These are phyloP conservation scores for Xenotilapia caudafasciata DNA, from an alignment of 2,113 vertebrate species.

Conservation along the genomic window DNA sequence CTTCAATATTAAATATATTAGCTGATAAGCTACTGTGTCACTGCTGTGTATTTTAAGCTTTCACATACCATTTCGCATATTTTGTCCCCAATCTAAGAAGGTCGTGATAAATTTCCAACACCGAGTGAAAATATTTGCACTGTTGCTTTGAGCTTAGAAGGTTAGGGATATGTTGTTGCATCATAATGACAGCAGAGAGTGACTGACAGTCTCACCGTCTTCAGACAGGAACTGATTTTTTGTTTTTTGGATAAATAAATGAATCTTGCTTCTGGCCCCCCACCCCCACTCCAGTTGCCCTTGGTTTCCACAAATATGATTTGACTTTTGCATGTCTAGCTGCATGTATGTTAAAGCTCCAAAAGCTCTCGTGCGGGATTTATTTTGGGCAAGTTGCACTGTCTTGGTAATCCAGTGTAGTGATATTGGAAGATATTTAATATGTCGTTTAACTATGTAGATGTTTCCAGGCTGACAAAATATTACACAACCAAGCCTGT, in stretches of 20 bases:
- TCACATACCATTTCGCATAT: neutral
- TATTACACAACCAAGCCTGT: neutral
- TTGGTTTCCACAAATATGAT: neutral
- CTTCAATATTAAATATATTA: neutral
- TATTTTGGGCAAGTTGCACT: neutral
- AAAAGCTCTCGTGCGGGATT: neutral
- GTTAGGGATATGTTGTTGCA: neutral
- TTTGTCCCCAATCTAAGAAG: neutral
- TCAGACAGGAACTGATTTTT: neutral
- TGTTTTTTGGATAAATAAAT: neutral
- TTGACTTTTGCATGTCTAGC: neutral
- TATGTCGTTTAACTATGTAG: neutral
- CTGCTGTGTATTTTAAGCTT: neutral
- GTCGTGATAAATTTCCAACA: neutral
- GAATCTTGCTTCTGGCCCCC: neutral
- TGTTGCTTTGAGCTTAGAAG: neutral
- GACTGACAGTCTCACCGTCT: neutral
- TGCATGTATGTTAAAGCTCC: neutral
- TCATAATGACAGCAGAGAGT: neutral
- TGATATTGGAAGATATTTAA: neutral
- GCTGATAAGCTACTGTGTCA: neutral
- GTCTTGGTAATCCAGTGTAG: neutral
- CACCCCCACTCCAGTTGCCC: neutral
- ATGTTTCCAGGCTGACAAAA: neutral
- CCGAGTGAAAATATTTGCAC: neutral